Conservation (phyloP, 1,140 invertebrate genomes). For the Drosophila guanche region DNA sequence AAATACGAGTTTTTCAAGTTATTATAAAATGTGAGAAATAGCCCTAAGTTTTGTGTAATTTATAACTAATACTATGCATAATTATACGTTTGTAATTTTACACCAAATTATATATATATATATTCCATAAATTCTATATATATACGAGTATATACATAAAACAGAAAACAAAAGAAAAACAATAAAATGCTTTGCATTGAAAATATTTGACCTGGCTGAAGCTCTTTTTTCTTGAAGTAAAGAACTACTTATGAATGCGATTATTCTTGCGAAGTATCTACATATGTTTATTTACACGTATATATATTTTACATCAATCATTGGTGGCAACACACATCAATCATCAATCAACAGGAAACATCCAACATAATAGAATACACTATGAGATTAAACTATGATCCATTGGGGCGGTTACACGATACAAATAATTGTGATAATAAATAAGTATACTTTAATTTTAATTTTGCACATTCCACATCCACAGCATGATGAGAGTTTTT, state of each 20-base stretch:
- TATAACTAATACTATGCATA: constrained; percentile 61
- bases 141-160: constrained; percentile 18
- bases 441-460: constrained; percentile 67
- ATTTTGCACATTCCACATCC: constrained; percentile 20
- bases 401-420: constrained; percentile 25
- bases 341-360: constrained; percentile 36
- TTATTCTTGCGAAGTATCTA: constrained; percentile 46
- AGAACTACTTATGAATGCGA: too few species aligned
- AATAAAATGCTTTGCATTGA: constrained; percentile 78
- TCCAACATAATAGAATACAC: constrained; percentile 59
- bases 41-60: constrained; percentile 77
- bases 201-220: constrained; percentile 35
- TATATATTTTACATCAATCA: constrained; percentile 54
- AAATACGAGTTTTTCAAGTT: constrained; percentile 79
- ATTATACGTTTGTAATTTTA: constrained; percentile 80
- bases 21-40: constrained; percentile 79
- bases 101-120: constrained; percentile 77
- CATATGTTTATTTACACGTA: constrained; percentile 59
- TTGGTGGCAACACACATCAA: constrained; percentile 35
- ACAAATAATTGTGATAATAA: constrained; percentile 64
- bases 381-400: constrained; percentile 63
- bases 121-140: constrained; percentile 74
- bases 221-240: constrained; percentile 11
- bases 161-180: constrained; percentile 38
- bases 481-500: constrained; percentile 23